Conservation (phyloP, 92 coral and sea anemone genomes). For the Zoanthus gigantus region DNA sequence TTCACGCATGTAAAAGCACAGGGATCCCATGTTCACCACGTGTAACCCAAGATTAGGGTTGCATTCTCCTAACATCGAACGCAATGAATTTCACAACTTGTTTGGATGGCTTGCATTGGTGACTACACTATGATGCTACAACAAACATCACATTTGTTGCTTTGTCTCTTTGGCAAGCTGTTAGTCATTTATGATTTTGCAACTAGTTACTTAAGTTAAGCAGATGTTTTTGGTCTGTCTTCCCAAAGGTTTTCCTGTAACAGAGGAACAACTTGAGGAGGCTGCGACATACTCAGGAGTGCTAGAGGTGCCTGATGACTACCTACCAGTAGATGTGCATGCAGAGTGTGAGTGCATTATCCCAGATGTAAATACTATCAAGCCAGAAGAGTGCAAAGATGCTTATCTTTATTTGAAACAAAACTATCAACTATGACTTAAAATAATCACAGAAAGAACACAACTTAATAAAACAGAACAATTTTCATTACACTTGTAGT, state of each 20-base stretch:
- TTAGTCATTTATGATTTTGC: background rate
- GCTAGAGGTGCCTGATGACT: constrained; percentile 32
- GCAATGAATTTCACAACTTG: background rate
- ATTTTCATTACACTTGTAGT: background rate
- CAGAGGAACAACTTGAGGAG: constrained; percentile 40
- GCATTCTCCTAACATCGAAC: no score
- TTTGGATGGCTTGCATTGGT: constrained; percentile 2
- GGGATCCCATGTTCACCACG: no score
- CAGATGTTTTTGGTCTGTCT: background rate
- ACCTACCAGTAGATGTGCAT: constrained; percentile 22
- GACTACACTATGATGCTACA: background rate
- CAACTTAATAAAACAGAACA: background rate
- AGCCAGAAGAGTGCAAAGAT: constrained; percentile 43
- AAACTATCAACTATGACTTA: background rate
- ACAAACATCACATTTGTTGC: background rate
- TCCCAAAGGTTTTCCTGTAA: constrained; percentile 3
- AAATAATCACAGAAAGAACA: background rate
- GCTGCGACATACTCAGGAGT: constrained; percentile 41
- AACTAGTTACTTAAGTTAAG: background rate
- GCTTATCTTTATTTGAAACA: constrained; percentile 46
- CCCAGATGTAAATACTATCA: constrained; percentile 22
- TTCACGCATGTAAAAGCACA: no score
- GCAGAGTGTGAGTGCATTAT: constrained; percentile 32
- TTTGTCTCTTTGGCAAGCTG: background rate
- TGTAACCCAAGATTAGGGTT: no score